Base-by-base conservation (phyloP, 2,113 vertebrate genomes). In the Dipodomys stephensi region DNA sequence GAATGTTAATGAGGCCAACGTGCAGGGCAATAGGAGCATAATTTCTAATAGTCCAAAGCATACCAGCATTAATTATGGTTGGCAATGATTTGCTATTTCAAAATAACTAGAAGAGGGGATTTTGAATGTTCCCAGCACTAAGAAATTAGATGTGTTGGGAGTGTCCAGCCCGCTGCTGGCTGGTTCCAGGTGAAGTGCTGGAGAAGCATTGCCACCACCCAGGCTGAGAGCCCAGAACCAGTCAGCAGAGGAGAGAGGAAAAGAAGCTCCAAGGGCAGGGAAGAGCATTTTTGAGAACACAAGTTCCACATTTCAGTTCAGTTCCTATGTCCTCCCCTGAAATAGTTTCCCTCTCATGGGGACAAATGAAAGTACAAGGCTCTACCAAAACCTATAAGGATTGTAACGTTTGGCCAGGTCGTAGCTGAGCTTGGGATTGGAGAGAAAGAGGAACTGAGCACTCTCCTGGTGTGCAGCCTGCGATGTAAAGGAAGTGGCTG, bases 341-440 rank as follows among this genome's bases (percentile, higher is more conserved):
- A 98, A 99, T 99, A 87, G 95, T 98, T 95, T 99, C 98, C 44
- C 97, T 99, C 25, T 99, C 99, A 8, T 99, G 99, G 99, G 99
- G 99, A 83, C 99, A 98, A 91, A 99, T 99, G 99, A 99, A 98
- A 96, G 99, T 99, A 28, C 98, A 98, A 97, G 99, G 99, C 69
- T 99, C 98, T 94, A 78, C 98, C 27, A 96, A 98, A 44, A 97
- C 96, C 0, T 99, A 99, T 13, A 99, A 99, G 96, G 99, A 99
- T 97, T 99, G 99, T 97, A 99, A 99, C 97, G 99, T 99, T 0
- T 99, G 99, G 99, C 99, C 99, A 0, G 99, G 99, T 90, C 99
- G 99, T 67, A 99, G 99, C 96, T 98, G 99, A 20, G 97, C 98
- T 19, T 99, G 99, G 99, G 99, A 99, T 77, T 99, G 99, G 99